Evolutionary conservation across 2,797 vertebrate species (phyloP).

Genomic region (Cichlasoma orientale): DNA sequence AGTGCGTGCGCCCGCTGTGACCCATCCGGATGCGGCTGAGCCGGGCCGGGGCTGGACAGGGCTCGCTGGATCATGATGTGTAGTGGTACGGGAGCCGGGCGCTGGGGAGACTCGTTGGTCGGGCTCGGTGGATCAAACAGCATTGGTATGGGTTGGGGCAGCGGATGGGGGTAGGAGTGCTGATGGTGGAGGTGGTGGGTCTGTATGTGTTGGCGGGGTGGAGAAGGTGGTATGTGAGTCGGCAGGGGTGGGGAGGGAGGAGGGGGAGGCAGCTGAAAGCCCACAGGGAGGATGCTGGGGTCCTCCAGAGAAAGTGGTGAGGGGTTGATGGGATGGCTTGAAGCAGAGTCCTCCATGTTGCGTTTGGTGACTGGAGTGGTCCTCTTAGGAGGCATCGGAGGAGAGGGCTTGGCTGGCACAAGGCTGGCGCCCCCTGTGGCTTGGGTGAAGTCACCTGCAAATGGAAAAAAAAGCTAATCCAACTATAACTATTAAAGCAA

Average conservation of each 20-base stretch:
- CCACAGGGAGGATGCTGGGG: constrained; percentile 76
- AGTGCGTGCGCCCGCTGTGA: constrained; percentile 90
- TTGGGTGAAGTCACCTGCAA: constrained; percentile 88
- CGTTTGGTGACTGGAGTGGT: constrained; percentile 83
- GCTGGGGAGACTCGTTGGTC: constrained; percentile 70
- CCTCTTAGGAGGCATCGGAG: constrained; percentile 93
- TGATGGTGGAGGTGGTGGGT: constrained; percentile 81
- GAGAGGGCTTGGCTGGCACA: constrained; percentile 88
- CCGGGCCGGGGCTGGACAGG: constrained; percentile 88
- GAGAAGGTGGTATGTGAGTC: constrained; percentile 84
- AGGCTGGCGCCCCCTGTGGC: constrained; percentile 78
- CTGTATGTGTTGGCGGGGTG: constrained; percentile 75
- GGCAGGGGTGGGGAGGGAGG: constrained; percentile 85
- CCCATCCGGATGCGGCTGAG: constrained; percentile 86
- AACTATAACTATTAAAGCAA: not conserved
- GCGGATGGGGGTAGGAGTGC: constrained; percentile 82
- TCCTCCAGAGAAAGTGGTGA: constrained; percentile 69
- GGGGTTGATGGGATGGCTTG: constrained; percentile 64
- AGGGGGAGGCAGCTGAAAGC: constrained; percentile 76
- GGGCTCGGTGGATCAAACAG: constrained; percentile 82
- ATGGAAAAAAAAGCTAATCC: constrained; percentile 8
- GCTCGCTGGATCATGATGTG: constrained; percentile 98
- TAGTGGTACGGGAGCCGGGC: constrained; percentile 87
- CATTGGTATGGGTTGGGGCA: constrained; percentile 73
- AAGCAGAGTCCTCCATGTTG: constrained; percentile 72